Evolutionary conservation across 2,797 vertebrate genomes (phyloP), one percentile per base, ranked within the genome.

Genomic region (Trichosurus vulpecula): DNA sequence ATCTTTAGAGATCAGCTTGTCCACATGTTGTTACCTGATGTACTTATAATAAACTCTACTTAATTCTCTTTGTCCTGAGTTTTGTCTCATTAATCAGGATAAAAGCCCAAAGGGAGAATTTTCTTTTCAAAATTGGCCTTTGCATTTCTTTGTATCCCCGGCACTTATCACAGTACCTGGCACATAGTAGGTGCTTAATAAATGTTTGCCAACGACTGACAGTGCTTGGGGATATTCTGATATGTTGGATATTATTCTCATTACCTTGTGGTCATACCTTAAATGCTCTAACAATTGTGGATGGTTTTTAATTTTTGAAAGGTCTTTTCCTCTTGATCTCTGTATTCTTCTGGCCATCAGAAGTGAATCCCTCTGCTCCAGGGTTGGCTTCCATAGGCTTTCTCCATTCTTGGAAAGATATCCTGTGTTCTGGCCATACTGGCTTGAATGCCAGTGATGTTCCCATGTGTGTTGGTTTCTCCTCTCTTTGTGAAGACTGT

Each of bases 401-500:
- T 52, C 52, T 11, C 41, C 0, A 3, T 92, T 87, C 93, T 93
- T 94, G 87, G 56, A 92, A 74, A 2, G 66, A 61, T 19, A 16
- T 47, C 51, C 52, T 10, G 54, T 35, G 91, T 81, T 56, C 89
- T 90, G 87, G 81, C 89, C 41, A 90, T 91, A 25, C n/a, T 81
- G 66, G 2, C 41, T 47, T 87, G 74, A 87, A 57, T 47, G 66
- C 54, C 58, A 54, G 52, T 1, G 25, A 29, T 12, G 22, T 52
- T 90, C 54, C 47, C 92, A 41, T 81, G 92, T 87, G 74, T 87
- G n/a, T 25, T 87, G n/a, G 47, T 27, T 87, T 87, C 47, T 87
- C 74, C 74, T 87, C 9, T 87, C 74, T 87, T 87, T 51, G 41
- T 94, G 95, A 90, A 55, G 89, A 61, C 27, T 74, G 52, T 55